Base-by-base conservation (phyloP, 2,888 invertebrate genomes). In the Seladonia tumulorum region DNA sequence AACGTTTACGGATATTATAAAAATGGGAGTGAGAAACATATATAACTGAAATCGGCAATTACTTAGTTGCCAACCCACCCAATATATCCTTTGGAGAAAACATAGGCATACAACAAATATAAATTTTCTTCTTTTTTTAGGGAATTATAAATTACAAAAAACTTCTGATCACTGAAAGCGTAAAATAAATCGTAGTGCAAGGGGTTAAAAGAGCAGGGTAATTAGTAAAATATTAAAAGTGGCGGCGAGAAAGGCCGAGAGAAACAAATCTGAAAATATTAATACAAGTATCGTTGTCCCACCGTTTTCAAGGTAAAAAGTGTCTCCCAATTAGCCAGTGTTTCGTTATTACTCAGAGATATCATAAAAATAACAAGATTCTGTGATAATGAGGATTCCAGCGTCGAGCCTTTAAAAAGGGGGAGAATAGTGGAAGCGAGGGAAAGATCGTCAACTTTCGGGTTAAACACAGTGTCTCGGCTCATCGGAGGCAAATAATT, bases 401-500 rank as follows among this genome's bases (percentile, higher is more conserved):
- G 63, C 63, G 63, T 2, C 3, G 29, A 63, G 63, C 25, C 18
- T 8, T 35, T 35, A 35, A 66, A 66, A 79, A 72, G 76, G 70
- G 70, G 1, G 49, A 73, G 63, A 68, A 18, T 10, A 22, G 71
- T n/a, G 83, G 74, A 73, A 77, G 71, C 42, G 80, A 82, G 60
- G 16, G 76, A 29, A 29, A 60, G 71, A 70, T 68, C 81, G 76
- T 79, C 53, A 71, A 79, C 18, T 83, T 81, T 79, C 82, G 66
- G 53, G 82, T 85, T 90, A 85, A 89, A 88, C 83, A 79, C 73
- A 77, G 85, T 77, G 71, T 66, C 72, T 86, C 71, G 84, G 66
- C 71, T 85, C 82, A 85, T 87, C 80, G 86, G 81, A 85, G 85
- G 84, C 82, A 87, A 88, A 89, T 90, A 90, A 90, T 90, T 89